A percentile compares a stretch with the other conserved stretches of the same genome.
These are phyloP conservation scores for Ophraella communa DNA, from an alignment of 2,888 invertebrate species.

Conservation along the genomic window DNA sequence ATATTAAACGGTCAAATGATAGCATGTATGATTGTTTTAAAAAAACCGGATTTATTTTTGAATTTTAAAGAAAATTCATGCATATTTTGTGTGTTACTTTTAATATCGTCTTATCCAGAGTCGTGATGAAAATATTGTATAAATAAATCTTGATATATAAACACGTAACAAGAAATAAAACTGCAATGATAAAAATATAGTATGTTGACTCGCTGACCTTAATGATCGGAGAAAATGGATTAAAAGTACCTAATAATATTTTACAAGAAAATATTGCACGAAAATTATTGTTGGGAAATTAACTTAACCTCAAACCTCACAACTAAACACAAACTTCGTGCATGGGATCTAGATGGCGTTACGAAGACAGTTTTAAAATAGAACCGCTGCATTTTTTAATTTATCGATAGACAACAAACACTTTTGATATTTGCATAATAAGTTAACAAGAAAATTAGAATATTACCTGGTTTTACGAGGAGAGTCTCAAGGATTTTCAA, in stretches of 20 bases:
- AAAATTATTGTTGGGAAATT: too few relatives aligned
- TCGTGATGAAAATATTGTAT: neutral
- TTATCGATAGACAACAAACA: too few relatives aligned
- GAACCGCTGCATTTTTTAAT: too few relatives aligned
- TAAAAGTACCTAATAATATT: neutral
- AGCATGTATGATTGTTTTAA: too few relatives aligned
- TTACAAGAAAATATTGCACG: too few relatives aligned
- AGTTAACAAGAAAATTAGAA: neutral
- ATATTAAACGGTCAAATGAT: too few relatives aligned
- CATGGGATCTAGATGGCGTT: too few relatives aligned
- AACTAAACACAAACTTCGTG: too few relatives aligned
- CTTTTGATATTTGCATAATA: neutral
- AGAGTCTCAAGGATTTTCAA: slow-evolving; percentile 1
- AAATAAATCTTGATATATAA: neutral
- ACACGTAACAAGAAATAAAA: neutral
- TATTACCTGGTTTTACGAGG: neutral
- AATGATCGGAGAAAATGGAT: neutral
- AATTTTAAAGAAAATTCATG: too few relatives aligned
- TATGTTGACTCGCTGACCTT: neutral
- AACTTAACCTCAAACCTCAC: too few relatives aligned
- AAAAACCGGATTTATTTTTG: too few relatives aligned
- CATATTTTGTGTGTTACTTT: neutral
- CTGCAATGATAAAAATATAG: neutral
- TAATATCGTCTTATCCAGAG: neutral
- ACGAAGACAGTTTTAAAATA: too few relatives aligned